Base-by-base conservation (phyloP, 2,888 invertebrate genomes). In the Sepiola atlantica region DNA sequence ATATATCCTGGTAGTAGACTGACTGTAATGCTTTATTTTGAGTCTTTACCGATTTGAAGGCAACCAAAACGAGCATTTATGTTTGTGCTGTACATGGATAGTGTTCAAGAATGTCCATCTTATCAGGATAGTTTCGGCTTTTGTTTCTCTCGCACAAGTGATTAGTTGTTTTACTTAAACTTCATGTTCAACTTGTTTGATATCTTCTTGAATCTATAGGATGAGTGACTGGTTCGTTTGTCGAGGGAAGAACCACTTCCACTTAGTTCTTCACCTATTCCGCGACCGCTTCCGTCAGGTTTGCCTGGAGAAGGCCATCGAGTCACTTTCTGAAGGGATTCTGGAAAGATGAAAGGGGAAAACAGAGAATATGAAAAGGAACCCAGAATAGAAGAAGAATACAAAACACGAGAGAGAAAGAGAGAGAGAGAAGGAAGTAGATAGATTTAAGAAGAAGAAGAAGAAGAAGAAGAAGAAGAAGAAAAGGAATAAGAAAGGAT, bases 291-390 rank as follows among this genome's bases (percentile, higher is more conserved):
- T 55, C 92, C 92, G 28, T 92, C 92, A 92, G 54, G n/a, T 92
- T 45, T 92, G 16, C 92, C 45, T 28, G 92, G 92, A 32, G 92
- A 92, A 24, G 92, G 92, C 92, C 92, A 92, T 45, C 92, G 92
- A 92, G 92, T 92, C 45, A 92, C 45, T 92, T 92, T 92, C 92
- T 92, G 92, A 92, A 92, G 92, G 55, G 92, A 92, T 92, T 92
- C 92, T 92, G 54, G 6, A 54, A 54, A 35, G n/a, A n/a, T 28
- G 90, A 90, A 21, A 91, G 10, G 10, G n/a, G 14, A 35, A 92
- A n/a, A 92, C 24, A 92, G 45, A 92, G 92, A 92, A n/a, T 12
- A 92, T 45, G 24, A 92, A 45, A 45, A 32, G 24, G n/a, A 77
- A 77, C n/a, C n/a, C 28, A 77, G 90, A 28, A 24, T 77, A 77